These are phyloP conservation scores for Chlorospingus flavigularis DNA, from an alignment of 2,797 vertebrate species.

Conservation along the genomic window DNA sequence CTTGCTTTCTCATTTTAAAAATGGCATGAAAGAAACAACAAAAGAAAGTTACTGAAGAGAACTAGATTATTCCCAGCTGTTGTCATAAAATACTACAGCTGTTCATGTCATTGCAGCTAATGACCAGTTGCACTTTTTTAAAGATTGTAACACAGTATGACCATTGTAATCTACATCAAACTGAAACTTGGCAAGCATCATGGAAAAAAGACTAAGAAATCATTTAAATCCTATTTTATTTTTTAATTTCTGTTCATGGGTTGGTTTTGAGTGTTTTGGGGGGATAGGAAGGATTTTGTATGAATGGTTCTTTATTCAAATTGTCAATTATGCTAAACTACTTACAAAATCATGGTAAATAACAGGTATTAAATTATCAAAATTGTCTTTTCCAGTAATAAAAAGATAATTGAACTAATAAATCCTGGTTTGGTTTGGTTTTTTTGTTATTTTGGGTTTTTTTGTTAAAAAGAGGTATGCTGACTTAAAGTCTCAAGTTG, in stretches of 20 bases:
- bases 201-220: background rate
- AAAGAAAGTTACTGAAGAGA: conserved; percentile 52
- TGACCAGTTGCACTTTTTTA: conserved; percentile 46
- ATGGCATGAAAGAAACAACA: conserved; percentile 40
- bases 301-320: background rate
- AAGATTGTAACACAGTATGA: conserved; percentile 33
- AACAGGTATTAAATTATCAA: background rate
- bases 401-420: background rate
- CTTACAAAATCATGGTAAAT: background rate
- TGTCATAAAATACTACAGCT: conserved; percentile 58
- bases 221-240: background rate
- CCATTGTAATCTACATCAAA: conserved; percentile 49
- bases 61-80: conserved; percentile 60
- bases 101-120: conserved; percentile 43
- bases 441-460: background rate
- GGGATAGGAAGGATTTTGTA: background rate
- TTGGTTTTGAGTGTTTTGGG: background rate
- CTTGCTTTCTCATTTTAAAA: conserved; percentile 31
- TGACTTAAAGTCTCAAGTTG: background rate
- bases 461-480: background rate
- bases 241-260: background rate
- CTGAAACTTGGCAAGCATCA: background rate
- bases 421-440: background rate
- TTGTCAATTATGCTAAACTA: background rate
- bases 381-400: background rate